A percentile compares a stretch with the other conserved stretches of the same genome.
These are phyloP conservation scores for Lasioglossum vierecki DNA, from an alignment of 2,888 invertebrate species.

Conservation along the genomic window DNA sequence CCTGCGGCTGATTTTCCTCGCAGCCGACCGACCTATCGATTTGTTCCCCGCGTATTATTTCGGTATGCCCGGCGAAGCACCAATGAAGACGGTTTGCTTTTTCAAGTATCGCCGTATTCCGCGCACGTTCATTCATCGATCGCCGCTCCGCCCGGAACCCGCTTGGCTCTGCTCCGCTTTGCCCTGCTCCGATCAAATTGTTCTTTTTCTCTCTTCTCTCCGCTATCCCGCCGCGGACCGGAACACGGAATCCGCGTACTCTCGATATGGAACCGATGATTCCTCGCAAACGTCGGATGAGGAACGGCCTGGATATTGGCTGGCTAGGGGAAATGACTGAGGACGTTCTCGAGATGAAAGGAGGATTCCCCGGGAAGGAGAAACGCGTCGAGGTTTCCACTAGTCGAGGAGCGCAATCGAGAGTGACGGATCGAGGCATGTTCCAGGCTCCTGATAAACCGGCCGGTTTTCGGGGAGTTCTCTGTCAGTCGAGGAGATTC, in stretches of 20 bases:
- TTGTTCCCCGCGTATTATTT: constrained; percentile 69
- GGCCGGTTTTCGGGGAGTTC: neutral
- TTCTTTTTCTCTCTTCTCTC: neutral
- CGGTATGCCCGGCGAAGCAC: constrained; percentile 44
- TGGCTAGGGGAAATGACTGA: neutral
- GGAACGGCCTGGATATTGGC: constrained; percentile 17
- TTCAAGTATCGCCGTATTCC: constrained; percentile 55
- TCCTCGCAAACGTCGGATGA: constrained; percentile 18
- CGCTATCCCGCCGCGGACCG: neutral
- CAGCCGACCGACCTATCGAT: constrained; percentile 69
- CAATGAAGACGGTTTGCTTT: constrained; percentile 45
- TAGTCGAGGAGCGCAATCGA: constrained; percentile 17
- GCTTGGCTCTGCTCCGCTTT: neutral
- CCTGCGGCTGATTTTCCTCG: constrained; percentile 14
- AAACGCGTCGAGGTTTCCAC: neutral
- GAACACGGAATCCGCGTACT: constrained; percentile 11
- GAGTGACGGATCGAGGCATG: constrained; percentile 5
- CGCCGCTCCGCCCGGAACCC: constrained; percentile 4
- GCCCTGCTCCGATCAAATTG: constrained; percentile 41
- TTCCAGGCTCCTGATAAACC: constrained; percentile 17
- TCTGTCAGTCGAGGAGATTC: neutral
- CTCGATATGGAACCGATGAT: constrained; percentile 14
- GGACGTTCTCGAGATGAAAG: constrained; percentile 3
- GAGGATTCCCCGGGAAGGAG: neutral
- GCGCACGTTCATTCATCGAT: constrained; percentile 56